Base-by-base conservation (phyloP, 2,797 vertebrate species). In the Pteropus rufus region DNA sequence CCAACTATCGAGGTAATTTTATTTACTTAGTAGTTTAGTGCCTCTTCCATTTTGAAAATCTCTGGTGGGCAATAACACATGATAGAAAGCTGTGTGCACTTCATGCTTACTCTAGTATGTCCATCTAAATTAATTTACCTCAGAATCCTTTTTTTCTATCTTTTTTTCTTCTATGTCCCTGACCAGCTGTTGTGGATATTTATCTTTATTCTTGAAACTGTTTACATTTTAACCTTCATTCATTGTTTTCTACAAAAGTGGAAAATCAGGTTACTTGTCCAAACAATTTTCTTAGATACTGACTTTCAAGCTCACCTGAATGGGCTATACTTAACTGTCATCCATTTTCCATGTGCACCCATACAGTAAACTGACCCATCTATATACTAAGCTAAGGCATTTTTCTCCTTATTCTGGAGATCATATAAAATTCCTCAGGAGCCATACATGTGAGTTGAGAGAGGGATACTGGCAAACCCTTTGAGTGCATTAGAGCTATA, bases 391-490 rank as follows among this genome's bases (percentile, higher is more conserved):
- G 2, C 7, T 56, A 9, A 70, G 10, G 1, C 34, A n/a, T 19
- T 80, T 92, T 76, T 62, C 4, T 49, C 2, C 36, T 89, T 89
- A 87, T 87, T 73, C 10, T 31, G 44, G 26, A 46, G 6, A 1
- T 67, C 26, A 49, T 12, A 23, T 7, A 23, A 3, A 80, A 92
- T 76, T 92, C 21, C 31, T 41, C 24, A 56, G 24, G 19, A 86
- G 12, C 18, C 10, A 10, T n/a, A 36, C 18, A 7, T 58, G 0
- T 83, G 15, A 77, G 10, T 31, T 79, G 23, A 76, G 3, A 9
- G 0, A 5, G 16, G 21, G 3, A n/a, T 58, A 14, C 52, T 46
- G 14, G 6, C 36, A 64, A 21, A 58, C 5, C 1, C 5, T 3
- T 31, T 76, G 10, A 77, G 15, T 39, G 3, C 15, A 18, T 60